Base-by-base conservation (phyloP, 2,113 vertebrate genomes). In the Dissostichus mawsoni region DNA sequence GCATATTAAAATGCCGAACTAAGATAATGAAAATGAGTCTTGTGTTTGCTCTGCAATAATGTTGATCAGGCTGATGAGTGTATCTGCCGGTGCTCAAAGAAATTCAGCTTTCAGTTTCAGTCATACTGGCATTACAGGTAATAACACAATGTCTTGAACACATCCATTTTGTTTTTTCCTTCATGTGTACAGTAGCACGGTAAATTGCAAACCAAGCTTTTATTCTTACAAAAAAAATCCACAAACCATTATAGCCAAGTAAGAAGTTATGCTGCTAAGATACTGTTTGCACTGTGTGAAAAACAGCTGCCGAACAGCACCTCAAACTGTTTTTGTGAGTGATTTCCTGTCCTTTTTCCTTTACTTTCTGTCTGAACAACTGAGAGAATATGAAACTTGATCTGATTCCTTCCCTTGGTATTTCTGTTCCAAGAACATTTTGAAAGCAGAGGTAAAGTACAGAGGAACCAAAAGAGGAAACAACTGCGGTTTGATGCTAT, bases 311-410 rank as follows among this genome's bases (percentile, higher is more conserved):
- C 58, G 77, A 74, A 61, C 50, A 70, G 62, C 48, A 80, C 62
- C 57, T 80, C 50, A 57, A 61, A 55, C 48, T 0, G 1, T 57
- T 65, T 76, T 61, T 84, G 67, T 80, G 64, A 80, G 51, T 67
- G 75, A 69, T 83, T 76, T 81, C 66, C 70, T 71, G 58, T 69
- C 57, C 79, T 78, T 65, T 78, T 58, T 82, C 57, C 78, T 78
- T 74, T 45, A 73, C 48, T 74, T 36, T 48, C 56, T 73, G 65
- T 83, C 69, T 63, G 77, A 91, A 83, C 65, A 79, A 77, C 75
- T 79, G 14, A 74, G 6, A 84, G 77, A 71, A 81, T 85, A 51
- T 71, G 50, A 87, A 83, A 77, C 29, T 62, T 75, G 72, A 76
- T 74, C 53, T 76, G 71, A 84, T 68, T 74, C 78, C 11, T 61